Evolutionary conservation across 2,113 vertebrate genomes (phyloP), one percentile per base, ranked within the genome.

Genomic region (Eublepharis macularius): DNA sequence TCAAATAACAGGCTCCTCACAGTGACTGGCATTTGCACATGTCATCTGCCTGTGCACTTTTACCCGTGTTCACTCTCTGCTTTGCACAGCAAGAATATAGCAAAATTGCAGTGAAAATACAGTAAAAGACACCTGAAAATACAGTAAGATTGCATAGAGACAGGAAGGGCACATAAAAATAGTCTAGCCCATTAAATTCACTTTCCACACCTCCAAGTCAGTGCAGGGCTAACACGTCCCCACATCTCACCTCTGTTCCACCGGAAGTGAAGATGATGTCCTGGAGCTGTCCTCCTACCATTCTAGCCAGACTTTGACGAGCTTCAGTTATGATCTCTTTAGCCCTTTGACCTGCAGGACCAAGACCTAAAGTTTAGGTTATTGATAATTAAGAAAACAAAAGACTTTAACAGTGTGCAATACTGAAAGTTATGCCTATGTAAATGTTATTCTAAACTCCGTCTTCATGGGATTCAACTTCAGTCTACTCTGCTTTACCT

Each of bases 191-290:
- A n/a, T n/a, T n/a, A n/a, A n/a, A n/a, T n/a, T n/a, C n/a, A n/a
- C n/a, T n/a, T n/a, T n/a, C n/a, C 26, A 39, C 16, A 63, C 7
- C 7, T 79, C 34, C 72, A 39, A 13, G 4, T 17, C 12, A 6
- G 19, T n/a, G 57, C 14, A 13, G 0, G 8, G 0, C 4, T 65
- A 57, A 1, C 36, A 72, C 3, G 8, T 8, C 14, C 2, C 13
- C 51, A 11, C 14, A n/a, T 51, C 74, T 94, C 91, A 99, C 99
- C 97, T 99, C 98, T 0, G 98, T 99, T 91, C 99, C 99, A 24
- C 99, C 98, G 0, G 99, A 99, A 3, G 97, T 98, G 88, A 99
- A 99, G 93, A 99, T 32, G 0, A 99, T 96, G 88, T 99, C 98
- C 32, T 96, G 95, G 0, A 97, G 91, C 73, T 88, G 94, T 29